Evolutionary conservation across 2,113 vertebrate genomes (phyloP), one percentile per base, ranked within the genome.

Genomic region (Erpornis zantholeuca): DNA sequence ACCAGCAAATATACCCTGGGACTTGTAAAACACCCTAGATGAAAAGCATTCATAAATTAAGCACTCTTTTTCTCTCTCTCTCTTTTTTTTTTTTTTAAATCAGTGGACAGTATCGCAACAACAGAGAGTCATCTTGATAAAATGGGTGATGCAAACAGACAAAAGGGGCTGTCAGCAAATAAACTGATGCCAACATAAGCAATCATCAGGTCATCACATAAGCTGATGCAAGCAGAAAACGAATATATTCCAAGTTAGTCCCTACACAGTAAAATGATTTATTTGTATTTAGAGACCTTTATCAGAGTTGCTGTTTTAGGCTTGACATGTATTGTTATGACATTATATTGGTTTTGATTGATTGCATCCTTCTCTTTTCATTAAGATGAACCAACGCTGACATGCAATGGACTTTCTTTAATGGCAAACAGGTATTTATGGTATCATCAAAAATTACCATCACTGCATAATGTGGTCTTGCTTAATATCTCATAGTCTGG

Each of bases 91-190:
- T 12, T 47, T 9, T 47, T 31, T 28, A n/a, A n/a, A 38, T 76
- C 68, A 68, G 13, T 33, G 79, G 65, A 20, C 25, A 71, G 22
- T 38, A 79, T 11, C 73, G 24, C 28, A 91, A 85, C 50, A 81
- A n/a, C 38, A 47, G 33, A 76, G 93, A 90, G 76, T 42, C 54
- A 78, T 21, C 24, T 44, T 94, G 75, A 95, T 87, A 33, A 88
- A 96, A 96, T 82, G n/a, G 20, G 24, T 71, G 75, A 87, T 47
- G 80, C 50, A 88, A 86, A 70, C n/a, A 90, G 56, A 95, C 65
- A 91, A 95, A 97, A 86, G 28, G 27, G 27, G 52, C 31, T 96
- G 71, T 92, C 88, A 95, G 80, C 35, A 97, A 96, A 97, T 94
- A 96, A 97, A 96, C 4, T 92, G 91, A 82, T 94, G 78, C 40